A percentile compares a stretch with the other conserved stretches of the same genome.
phyloP scores from a whole-genome alignment of 2,797 vertebrate genomes.

The Garrulus glandarius region DNA sequence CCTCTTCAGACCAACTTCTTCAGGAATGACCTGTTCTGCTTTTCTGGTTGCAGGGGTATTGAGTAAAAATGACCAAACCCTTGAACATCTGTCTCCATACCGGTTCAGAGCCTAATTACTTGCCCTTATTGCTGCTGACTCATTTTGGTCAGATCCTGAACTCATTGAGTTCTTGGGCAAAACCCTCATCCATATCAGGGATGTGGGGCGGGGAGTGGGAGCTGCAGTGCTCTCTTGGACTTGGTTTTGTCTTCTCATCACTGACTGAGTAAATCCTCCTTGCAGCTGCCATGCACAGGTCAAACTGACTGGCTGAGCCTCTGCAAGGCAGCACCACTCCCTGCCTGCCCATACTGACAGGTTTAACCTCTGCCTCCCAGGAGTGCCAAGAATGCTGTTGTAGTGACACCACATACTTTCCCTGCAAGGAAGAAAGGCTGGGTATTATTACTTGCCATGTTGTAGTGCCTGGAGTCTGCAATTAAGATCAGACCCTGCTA shows the following conservation, averaged over 20 bases:
- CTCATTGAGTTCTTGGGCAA: neutral
- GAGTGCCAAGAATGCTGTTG: neutral
- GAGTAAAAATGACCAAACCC: neutral
- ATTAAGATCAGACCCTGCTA: neutral
- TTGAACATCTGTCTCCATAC: neutral
- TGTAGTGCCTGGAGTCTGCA: neutral
- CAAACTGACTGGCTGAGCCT: neutral
- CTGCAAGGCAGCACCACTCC: constrained; percentile 8
- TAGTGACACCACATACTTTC: constrained; percentile 51
- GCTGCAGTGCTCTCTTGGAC: neutral
- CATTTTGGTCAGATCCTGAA: neutral
- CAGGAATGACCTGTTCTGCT: neutral
- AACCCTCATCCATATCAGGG: neutral
- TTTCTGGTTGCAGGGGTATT: neutral
- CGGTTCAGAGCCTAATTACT: neutral
- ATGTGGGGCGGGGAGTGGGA: accelerated
- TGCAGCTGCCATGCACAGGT: neutral
- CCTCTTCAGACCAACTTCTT: neutral
- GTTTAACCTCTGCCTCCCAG: constrained; percentile 34
- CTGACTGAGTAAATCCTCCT: neutral
- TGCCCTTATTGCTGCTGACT: neutral
- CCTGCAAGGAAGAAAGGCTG: constrained; percentile 28
- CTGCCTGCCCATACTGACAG: neutral
- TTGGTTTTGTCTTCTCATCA: neutral
- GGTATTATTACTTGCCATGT: neutral